Conservation (phyloP, 2,797 vertebrate genomes). For the Tragopan temminckii region DNA sequence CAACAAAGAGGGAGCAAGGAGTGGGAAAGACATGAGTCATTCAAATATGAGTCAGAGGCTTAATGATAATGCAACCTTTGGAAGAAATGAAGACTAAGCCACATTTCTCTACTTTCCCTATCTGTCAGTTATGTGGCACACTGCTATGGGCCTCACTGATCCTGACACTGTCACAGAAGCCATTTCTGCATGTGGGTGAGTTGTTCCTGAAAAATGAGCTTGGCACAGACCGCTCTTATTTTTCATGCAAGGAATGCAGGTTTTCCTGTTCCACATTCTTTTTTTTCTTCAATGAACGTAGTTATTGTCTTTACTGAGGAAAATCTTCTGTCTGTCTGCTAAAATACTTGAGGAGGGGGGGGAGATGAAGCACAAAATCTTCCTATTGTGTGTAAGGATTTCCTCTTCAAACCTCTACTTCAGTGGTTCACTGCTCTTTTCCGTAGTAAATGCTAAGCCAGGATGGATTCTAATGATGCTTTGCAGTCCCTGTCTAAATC, state of each 20-base stretch:
- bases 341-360: conserved; percentile 35
- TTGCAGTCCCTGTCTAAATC: not conserved
- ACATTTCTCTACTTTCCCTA: not conserved
- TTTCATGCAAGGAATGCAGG: conserved; percentile 61
- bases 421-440: conserved; percentile 4
- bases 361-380: conserved; percentile 53
- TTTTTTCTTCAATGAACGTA: conserved; percentile 63
- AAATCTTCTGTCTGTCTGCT: conserved; percentile 61
- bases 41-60: not conserved
- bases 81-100: not conserved
- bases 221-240: conserved; percentile 55
- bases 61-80: conserved; percentile 2
- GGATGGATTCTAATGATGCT: not conserved
- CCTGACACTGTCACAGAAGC: not conserved
- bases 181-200: conserved; percentile 53
- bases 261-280: conserved; percentile 63
- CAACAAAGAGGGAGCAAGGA: not conserved
- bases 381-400: conserved; percentile 68
- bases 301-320: conserved; percentile 63
- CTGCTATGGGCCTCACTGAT: not conserved
- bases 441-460: not conserved
- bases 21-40: not conserved
- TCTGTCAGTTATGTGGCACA: not conserved
- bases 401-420: conserved; percentile 50
- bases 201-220: conserved; percentile 54